Conservation (phyloP, 2,113 vertebrate genomes). For the chimpanzee (Pan troglodytes) region NHGRI_mPanTro3-v2.1_pri NC_086015.1:89424501-89425000, state of each 20-base stretch:
- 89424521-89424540: slow-evolving; percentile 58
- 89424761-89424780: neutral
- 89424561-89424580: slow-evolving; percentile 38
- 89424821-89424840: neutral
- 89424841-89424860: neutral
- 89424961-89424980: too few relatives aligned
- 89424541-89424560: slow-evolving; percentile 41
- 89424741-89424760: slow-evolving; percentile 1
- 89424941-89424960: too few relatives aligned
- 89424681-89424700: slow-evolving; percentile 20
- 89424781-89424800: too few relatives aligned
- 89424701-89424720: neutral
- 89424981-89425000: too few relatives aligned
- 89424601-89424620: slow-evolving; percentile 6
- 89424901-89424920: too few relatives aligned
- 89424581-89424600: slow-evolving; percentile 48
- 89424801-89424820: neutral
- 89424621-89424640: neutral
- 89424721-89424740: neutral
- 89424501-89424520: slow-evolving; percentile 58
- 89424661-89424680: slow-evolving; percentile 22
- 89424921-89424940: too few relatives aligned
- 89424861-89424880: neutral
- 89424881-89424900: too few relatives aligned
- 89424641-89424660: slow-evolving; percentile 32